phyloP scores from a whole-genome alignment of 2,797 vertebrate genomes.

The Melopsittacus undulatus region DNA sequence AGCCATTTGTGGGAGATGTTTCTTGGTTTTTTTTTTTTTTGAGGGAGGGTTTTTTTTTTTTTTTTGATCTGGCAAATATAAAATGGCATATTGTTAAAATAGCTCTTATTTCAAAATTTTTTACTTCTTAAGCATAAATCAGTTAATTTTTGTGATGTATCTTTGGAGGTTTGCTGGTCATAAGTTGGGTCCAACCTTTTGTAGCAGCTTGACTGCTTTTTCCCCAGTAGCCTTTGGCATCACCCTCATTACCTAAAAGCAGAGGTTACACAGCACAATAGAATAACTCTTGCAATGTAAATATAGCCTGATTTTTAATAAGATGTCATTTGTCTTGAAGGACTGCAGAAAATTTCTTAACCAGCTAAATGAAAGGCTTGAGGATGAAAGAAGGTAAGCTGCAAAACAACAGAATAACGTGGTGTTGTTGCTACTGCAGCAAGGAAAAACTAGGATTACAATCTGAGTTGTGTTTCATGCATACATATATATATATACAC shows the following conservation, averaged over 20 bases:
- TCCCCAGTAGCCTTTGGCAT: not conserved
- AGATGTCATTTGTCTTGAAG: constrained; percentile 73
- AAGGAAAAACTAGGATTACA: not conserved
- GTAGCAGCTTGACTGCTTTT: not conserved
- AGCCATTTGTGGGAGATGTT: not conserved
- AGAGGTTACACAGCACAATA: not conserved
- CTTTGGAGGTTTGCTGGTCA: not conserved
- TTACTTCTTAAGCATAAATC: not conserved
- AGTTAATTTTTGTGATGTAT: not conserved
- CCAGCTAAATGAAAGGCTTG: constrained; percentile 82
- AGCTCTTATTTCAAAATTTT: not conserved
- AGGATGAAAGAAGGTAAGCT: constrained; percentile 81
- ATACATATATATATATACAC: not conserved
- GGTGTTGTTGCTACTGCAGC: fast-evolving
- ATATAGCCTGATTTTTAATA: not conserved
- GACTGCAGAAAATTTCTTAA: constrained; percentile 93
- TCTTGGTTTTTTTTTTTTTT: not conserved
- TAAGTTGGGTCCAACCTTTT: not conserved
- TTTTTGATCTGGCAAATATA: not conserved
- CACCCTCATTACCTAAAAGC: not conserved
- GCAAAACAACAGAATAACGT: not conserved
- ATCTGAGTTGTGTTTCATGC: not conserved
- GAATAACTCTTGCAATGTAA: not conserved
- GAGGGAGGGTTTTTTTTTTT: too few species aligned
- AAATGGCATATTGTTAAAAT: not conserved